Percentiles rank a stretch among this genome's conserved stretches.
phyloP scores from a whole-genome alignment of 2,888 invertebrate genomes.

The Phorcus lineatus region DNA sequence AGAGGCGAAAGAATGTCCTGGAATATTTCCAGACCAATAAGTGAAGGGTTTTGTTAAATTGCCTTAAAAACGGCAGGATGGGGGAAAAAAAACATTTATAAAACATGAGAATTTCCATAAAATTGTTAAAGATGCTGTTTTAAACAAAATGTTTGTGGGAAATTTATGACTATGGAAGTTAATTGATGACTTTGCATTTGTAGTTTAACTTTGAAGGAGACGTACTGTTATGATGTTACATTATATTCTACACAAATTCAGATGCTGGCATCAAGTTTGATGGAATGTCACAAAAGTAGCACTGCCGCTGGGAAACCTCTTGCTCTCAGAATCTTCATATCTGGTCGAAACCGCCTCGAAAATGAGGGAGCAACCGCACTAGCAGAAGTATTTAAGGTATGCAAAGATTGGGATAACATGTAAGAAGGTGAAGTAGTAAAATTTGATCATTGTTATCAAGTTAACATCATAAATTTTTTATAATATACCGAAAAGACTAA shows the following conservation, averaged over 20 bases:
- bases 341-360: constrained; percentile 95
- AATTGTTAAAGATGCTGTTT: too few species aligned
- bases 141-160: too few species aligned
- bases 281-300: constrained; percentile 81
- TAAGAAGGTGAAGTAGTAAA: neutral
- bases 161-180: too few species aligned
- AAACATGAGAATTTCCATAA: too few species aligned
- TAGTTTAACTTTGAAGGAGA: neutral
- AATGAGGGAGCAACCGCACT: constrained; percentile 92
- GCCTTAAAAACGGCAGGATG: too few species aligned
- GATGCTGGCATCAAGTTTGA: constrained; percentile 86
- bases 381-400: constrained; percentile 87
- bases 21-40: too few species aligned
- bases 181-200: neutral
- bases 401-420: neutral
- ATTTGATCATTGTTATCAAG: neutral
- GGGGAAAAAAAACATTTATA: too few species aligned
- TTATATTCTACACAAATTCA: constrained; percentile 49
- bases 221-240: neutral
- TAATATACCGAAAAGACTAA: too few species aligned
- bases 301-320: constrained; percentile 82
- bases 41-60: too few species aligned
- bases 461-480: too few species aligned
- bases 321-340: constrained; percentile 88
- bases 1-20: too few species aligned